Evolutionary conservation across 2,797 vertebrate genomes (phyloP).

Genomic region (Taenioides sp.): DNA sequence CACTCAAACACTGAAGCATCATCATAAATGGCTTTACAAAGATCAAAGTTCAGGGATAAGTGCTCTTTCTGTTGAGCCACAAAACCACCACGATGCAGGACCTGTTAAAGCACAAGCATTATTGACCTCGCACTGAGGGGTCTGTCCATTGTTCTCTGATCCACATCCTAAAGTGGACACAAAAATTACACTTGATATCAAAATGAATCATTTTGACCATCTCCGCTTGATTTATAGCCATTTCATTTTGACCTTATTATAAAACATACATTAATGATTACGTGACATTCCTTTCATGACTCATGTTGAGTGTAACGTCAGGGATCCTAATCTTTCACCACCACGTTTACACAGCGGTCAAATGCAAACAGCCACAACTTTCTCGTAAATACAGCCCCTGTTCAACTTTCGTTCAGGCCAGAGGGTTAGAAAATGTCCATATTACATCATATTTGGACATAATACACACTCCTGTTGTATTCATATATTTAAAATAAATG

Average conservation of each 20-base stretch:
- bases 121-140: too few relatives aligned
- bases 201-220: too few relatives aligned
- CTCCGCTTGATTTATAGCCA: background rate
- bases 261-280: background rate
- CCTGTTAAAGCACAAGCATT: background rate
- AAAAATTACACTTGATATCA: background rate
- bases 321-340: constrained; percentile 27
- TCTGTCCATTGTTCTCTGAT: background rate
- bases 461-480: background rate
- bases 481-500: background rate
- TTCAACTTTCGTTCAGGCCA: constrained; percentile 5
- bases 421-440: background rate
- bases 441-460: background rate
- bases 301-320: constrained; percentile 37
- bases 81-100: background rate
- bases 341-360: constrained; percentile 49
- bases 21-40: background rate
- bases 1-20: background rate
- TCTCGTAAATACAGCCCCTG: background rate
- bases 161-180: background rate
- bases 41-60: too few relatives aligned
- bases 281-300: background rate
- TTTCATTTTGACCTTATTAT: background rate
- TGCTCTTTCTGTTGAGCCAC: background rate
- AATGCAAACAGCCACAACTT: constrained; percentile 56